These are phyloP conservation scores for Hoplias malabaricus DNA, from an alignment of 2,113 vertebrate species.

Conservation along the genomic window DNA sequence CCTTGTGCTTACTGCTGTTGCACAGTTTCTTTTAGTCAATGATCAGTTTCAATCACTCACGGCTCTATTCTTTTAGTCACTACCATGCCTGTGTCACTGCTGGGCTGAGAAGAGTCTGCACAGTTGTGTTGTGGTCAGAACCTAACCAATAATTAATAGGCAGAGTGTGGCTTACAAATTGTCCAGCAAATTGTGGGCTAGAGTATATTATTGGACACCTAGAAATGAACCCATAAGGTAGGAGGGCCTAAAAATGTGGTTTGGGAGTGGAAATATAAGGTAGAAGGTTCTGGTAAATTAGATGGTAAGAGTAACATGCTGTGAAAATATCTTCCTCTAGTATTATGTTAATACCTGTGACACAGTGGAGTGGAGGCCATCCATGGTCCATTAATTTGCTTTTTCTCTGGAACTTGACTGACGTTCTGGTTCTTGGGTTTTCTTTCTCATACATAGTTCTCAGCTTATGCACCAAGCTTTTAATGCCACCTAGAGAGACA, in stretches of 20 bases:
- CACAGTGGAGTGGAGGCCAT: slow-evolving; percentile 10
- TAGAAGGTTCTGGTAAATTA: too few species aligned
- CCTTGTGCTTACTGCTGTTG: too few species aligned
- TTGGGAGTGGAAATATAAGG: neutral
- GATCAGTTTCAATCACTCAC: neutral
- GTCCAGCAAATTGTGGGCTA: neutral
- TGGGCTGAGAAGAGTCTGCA: neutral
- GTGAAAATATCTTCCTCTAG: neutral
- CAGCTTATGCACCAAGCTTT: slow-evolving; percentile 62
- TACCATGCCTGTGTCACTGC: neutral
- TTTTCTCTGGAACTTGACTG: slow-evolving; percentile 16
- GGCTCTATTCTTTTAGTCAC: neutral
- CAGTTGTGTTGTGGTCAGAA: neutral
- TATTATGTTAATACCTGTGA: slow-evolving; percentile 44
- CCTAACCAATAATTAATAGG: neutral
- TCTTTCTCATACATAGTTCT: slow-evolving; percentile 56
- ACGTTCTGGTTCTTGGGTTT: slow-evolving; percentile 41
- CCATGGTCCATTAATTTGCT: neutral
- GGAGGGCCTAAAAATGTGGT: neutral
- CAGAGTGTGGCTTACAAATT: neutral
- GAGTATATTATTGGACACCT: neutral
- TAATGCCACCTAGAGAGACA: slow-evolving; percentile 63
- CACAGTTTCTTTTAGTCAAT: too few species aligned
- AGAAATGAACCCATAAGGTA: neutral
- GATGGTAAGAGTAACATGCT: too few species aligned